phyloP scores from a whole-genome alignment of 2,113 vertebrate species.

The Chionomys nivalis region DNA sequence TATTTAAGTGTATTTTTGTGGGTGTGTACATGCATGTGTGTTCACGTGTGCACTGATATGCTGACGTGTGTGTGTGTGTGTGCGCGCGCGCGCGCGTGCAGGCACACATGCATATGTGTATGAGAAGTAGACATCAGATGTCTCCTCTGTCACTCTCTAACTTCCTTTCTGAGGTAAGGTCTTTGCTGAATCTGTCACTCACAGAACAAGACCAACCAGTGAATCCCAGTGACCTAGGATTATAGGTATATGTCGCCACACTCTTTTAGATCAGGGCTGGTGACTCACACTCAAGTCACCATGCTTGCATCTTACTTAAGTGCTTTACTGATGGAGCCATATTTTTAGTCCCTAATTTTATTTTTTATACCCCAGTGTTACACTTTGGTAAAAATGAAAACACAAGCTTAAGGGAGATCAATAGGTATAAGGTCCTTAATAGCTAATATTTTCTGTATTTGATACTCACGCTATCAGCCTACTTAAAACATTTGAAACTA shows the following conservation, averaged over 20 bases:
- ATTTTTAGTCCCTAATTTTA: neutral
- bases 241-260: neutral
- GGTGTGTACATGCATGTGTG: neutral
- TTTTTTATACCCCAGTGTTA: neutral
- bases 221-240: neutral
- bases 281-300: neutral
- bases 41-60: too few relatives aligned
- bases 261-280: neutral
- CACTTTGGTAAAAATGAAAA: neutral
- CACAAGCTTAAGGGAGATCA: neutral
- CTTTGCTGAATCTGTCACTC: too few relatives aligned
- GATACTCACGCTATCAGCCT: neutral
- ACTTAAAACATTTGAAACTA: slow-evolving; percentile 30
- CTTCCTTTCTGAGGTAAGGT: neutral
- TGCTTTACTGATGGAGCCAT: neutral
- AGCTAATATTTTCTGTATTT: neutral
- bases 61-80: neutral
- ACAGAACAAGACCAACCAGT: neutral
- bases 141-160: neutral
- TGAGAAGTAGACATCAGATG: neutral
- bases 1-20: neutral
- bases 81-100: neutral
- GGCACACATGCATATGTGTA: neutral
- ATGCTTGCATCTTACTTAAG: neutral
- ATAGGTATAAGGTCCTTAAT: neutral